Base-by-base conservation (phyloP, 2,113 vertebrate species). In the Mionectes macconnelli region DNA sequence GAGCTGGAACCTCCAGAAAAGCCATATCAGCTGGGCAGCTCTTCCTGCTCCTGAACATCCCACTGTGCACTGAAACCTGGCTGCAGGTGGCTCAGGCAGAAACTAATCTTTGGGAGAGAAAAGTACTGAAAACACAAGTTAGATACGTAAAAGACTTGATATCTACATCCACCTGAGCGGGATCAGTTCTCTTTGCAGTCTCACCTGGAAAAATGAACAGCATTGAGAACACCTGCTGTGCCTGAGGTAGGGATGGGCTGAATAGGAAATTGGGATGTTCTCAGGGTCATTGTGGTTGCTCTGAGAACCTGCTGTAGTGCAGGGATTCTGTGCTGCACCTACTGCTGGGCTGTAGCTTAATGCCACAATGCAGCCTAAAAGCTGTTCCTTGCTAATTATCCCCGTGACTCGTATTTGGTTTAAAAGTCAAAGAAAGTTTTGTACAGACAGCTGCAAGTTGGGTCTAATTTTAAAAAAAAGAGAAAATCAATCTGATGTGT, bases 381-480 rank as follows among this genome's bases (percentile, higher is more conserved):
- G 40, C 17, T 56, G 23, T 18, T 74, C 24, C 44, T 72, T 44
- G 28, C 13, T 60, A 14, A 28, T 81, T 86, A 42, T 40, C 47
- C 20, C 40, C 19, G 0, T 14, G 70, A 42, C 21, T 91, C 24
- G 17, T 45, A 33, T 14, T 83, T 42, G 35, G 10, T 68, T 92
- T 84, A 80, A 90, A 88, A 85, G 47, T 52, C 85, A 76, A 64
- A 85, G 28, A 31, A 59, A 87, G 40, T 68, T 85, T 63, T 75
- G 42, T 63, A 63, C 53, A 94, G 73, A 44, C 64, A 92, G 66
- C 78, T 95, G 68, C 86, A 95, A 89, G 49, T 35, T 83, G 64
- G 49, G 39, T 69, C 55, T 92, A 50, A 33, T 30, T 83, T 33
- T 0, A 56, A 56, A 2, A 52, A 74, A 50, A 74, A 52, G 7